Base-by-base conservation (phyloP, 1,140 invertebrate species). In the Chionoecetes opilio region DNA sequence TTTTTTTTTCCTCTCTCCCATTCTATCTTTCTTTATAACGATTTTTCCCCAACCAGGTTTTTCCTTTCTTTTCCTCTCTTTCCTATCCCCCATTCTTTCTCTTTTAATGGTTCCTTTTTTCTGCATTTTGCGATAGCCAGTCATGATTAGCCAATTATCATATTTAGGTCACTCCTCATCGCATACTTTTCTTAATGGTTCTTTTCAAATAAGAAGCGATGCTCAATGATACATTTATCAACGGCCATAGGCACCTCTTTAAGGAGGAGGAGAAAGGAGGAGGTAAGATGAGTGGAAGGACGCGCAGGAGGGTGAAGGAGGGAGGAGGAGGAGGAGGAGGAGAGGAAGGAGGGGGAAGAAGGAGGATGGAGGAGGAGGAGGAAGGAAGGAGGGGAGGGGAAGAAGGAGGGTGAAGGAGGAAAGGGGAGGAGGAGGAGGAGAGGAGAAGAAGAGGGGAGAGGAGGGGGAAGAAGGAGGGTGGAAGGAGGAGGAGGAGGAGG, bases 161-260 rank as follows among this genome's bases (percentile, higher is more conserved):
- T n/a, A n/a, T 92, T 95, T n/a, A 84, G 63, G 85, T 95, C 94
- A 91, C 92, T 95, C 92, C 31, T n/a, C 82, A 85, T 63, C 90
- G n/a, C n/a, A n/a, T n/a, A n/a, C n/a, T n/a, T n/a, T n/a, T n/a
- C 90, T 75, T 95, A 95, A 95, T 95, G 94, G 94, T 92, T 95
- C 88, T 82, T 90, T 95, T n/a, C n/a, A n/a, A 95, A 95, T 95
- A 95, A 95, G 94, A 91, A 92, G 38, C 90, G n/a, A n/a, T 87
- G 37, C 90, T 95, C 94, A 95, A 95, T 95, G 92, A 92, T 88
- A 92, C 94, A 95, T 95, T 95, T 92, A 95, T 95, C 94, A 95
- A 87, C 92, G n/a, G 53, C 93, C 89, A 32, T 89, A 82, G 89
- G n/a, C 35, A 3, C 26, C 31, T 37, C 85, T 14, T 21, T 82